Percentiles rank a stretch among this genome's conserved stretches.
These are phyloP conservation scores for Pocillopora meandrina DNA, from an alignment of 92 coral and sea anemone species.

Conservation along the genomic window DNA sequence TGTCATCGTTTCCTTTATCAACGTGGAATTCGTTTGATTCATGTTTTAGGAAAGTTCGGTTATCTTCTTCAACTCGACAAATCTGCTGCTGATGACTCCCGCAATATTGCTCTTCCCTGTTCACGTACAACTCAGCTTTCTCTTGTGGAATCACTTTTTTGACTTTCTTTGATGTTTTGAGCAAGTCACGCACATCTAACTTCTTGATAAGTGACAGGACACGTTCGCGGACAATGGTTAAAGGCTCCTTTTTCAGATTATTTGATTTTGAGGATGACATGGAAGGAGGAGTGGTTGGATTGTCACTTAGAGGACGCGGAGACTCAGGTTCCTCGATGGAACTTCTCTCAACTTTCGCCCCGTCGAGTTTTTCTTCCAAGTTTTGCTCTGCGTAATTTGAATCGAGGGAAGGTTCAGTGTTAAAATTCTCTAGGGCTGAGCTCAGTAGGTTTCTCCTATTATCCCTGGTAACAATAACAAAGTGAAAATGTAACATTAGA, in stretches of 20 bases:
- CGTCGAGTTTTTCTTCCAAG: background rate
- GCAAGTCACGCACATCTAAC: background rate
- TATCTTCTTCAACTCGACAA: background rate
- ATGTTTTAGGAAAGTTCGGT: background rate
- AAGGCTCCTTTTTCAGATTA: background rate
- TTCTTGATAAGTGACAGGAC: constrained; percentile 3
- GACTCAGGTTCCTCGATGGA: background rate
- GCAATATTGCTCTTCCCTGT: background rate
- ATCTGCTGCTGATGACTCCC: background rate
- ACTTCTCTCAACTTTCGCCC: background rate
- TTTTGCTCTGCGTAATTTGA: background rate
- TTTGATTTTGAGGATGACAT: background rate
- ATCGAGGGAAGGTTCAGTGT: background rate
- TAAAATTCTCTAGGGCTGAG: background rate
- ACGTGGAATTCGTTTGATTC: background rate
- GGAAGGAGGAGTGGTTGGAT: background rate
- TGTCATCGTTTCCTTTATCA: background rate
- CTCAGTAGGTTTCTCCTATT: constrained; percentile 1
- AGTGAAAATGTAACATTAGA: background rate
- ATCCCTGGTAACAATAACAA: background rate
- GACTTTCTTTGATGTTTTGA: background rate
- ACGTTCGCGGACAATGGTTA: background rate
- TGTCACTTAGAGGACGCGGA: background rate
- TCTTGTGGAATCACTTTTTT: background rate
- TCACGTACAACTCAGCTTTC: background rate